Percentiles rank a stretch among this genome's conserved stretches.
phyloP scores from a whole-genome alignment of 2,797 vertebrate species.

The Hapalemur alaotrensis region DNA sequence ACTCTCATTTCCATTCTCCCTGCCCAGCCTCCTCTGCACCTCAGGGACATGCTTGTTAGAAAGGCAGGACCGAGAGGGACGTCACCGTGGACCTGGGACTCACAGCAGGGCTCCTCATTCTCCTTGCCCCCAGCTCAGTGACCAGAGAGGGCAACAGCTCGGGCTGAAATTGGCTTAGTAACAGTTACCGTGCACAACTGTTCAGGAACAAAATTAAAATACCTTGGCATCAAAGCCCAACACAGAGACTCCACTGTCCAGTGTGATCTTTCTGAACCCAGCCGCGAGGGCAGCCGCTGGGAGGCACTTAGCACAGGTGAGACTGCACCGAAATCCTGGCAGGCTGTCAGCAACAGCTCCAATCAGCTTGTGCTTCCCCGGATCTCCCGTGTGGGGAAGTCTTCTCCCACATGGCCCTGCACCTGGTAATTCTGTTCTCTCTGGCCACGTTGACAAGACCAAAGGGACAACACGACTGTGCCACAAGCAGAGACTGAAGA shows the following conservation, averaged over 20 bases:
- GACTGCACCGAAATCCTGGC: rapidly evolving
- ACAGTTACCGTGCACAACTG: rapidly evolving
- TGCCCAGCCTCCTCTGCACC: neutral
- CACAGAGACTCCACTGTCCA: rapidly evolving
- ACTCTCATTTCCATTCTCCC: neutral
- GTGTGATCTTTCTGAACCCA: neutral
- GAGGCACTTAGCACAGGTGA: rapidly evolving
- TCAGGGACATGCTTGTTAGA: rapidly evolving
- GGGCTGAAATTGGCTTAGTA: rapidly evolving
- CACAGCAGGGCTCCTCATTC: neutral
- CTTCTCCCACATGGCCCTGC: neutral
- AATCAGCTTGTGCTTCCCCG: rapidly evolving
- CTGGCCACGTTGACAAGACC: neutral
- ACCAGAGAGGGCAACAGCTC: neutral
- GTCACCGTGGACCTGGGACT: rapidly evolving
- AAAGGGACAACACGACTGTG: rapidly evolving
- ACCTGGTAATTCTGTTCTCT: rapidly evolving
- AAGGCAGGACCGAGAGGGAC: neutral
- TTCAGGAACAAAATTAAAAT: neutral
- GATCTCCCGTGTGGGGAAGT: rapidly evolving
- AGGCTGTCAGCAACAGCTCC: rapidly evolving
- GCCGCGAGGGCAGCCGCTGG: rapidly evolving
- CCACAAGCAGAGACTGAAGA: rapidly evolving
- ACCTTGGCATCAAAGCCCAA: neutral
- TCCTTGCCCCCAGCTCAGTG: rapidly evolving